Percentiles rank a stretch among this genome's conserved stretches.
Conservation (phyloP, 1,140 invertebrate species). For the Anastrepha obliqua region DNA sequence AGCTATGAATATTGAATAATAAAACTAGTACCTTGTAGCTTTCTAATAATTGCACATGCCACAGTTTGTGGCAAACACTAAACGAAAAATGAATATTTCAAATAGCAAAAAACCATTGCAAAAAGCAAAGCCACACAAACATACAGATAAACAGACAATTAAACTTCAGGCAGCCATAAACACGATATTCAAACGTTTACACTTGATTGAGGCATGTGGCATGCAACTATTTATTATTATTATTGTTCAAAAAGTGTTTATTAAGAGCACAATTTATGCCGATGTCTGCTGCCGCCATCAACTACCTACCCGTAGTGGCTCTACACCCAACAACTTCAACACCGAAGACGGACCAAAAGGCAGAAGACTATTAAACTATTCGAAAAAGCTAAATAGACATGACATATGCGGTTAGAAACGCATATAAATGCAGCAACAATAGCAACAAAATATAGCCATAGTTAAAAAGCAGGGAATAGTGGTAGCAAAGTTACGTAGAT, state of each 20-base stretch:
- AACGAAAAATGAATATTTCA: constrained; percentile 17
- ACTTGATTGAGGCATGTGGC: constrained; percentile 43
- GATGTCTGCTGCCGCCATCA: background rate
- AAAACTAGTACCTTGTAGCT: background rate
- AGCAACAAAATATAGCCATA: background rate
- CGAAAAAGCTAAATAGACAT: constrained; percentile 37
- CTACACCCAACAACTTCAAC: too few relatives aligned
- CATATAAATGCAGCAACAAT: constrained; percentile 1
- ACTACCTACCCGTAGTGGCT: background rate
- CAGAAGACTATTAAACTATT: constrained; percentile 24
- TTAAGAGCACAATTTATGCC: constrained; percentile 49
- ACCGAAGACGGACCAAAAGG: background rate
- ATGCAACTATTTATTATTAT: constrained; percentile 38
- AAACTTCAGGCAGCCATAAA: constrained; percentile 1
- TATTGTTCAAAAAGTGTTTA: constrained; percentile 44
- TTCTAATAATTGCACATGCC: constrained; percentile 7
- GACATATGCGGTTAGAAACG: constrained; percentile 34
- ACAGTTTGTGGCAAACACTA: constrained; percentile 3
- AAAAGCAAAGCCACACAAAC: background rate
- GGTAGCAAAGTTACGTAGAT: too few relatives aligned
- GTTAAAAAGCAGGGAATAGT: background rate
- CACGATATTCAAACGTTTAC: background rate
- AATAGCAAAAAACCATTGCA: background rate
- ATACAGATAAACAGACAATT: background rate
- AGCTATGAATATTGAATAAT: background rate